phyloP scores from a whole-genome alignment of 2,113 vertebrate genomes.

The Ranitomeya imitator region DNA sequence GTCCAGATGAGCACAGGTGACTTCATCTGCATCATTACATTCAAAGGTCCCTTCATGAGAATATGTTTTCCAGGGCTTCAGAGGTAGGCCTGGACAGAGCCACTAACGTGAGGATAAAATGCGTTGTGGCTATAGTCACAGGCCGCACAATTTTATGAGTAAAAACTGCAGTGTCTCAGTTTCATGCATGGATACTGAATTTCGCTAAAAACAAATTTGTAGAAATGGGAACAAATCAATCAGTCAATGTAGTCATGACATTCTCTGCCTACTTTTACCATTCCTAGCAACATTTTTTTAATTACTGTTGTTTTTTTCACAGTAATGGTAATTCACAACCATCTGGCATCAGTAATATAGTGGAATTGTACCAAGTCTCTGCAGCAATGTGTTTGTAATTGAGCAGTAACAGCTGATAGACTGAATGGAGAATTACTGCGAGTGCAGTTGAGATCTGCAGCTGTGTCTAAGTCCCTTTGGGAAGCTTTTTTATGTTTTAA shows the following conservation, averaged over 20 bases:
- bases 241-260: slow-evolving; percentile 3
- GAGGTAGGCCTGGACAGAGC: too few relatives aligned
- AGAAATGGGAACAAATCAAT: slow-evolving; percentile 1
- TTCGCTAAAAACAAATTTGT: not conserved
- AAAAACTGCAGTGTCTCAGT: not conserved
- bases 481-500: slow-evolving; percentile 34
- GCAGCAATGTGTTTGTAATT: slow-evolving; percentile 43
- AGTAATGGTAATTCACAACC: slow-evolving; percentile 42
- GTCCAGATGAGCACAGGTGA: too few relatives aligned
- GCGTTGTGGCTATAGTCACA: too few relatives aligned
- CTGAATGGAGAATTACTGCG: slow-evolving; percentile 39
- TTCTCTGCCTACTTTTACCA: slow-evolving; percentile 13
- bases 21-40: too few relatives aligned
- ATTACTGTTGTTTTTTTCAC: slow-evolving; percentile 31
- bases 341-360: slow-evolving; percentile 35
- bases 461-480: slow-evolving; percentile 21
- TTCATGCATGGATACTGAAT: not conserved
- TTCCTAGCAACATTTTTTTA: slow-evolving; percentile 25
- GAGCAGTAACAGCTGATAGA: slow-evolving; percentile 49
- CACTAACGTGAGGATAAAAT: too few relatives aligned
- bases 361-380: slow-evolving; percentile 34
- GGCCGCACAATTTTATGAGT: too few relatives aligned
- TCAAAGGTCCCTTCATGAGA: too few relatives aligned
- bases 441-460: slow-evolving; percentile 39
- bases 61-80: too few relatives aligned